Evolutionary conservation across 1,140 invertebrate species (phyloP), one percentile per base, ranked within the genome.

Genomic region (Cyrtorhinus lividipennis): DNA sequence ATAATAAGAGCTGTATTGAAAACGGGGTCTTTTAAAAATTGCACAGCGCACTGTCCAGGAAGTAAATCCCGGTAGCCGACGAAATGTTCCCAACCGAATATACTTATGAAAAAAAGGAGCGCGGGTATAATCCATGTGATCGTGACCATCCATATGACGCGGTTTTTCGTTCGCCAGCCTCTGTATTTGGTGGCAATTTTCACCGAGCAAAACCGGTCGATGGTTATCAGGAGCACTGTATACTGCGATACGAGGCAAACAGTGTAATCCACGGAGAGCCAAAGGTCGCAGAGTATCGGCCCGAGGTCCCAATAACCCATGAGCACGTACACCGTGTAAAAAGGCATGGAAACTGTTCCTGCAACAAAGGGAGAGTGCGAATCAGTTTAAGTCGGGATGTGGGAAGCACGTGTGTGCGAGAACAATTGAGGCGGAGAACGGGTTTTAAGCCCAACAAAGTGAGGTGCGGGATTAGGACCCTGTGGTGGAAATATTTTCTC

Each of bases 31-130:
- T 95, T 95, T 44, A 98, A 80, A 75, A 99, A 99, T 75, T 98
- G 95, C 1, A 98, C 96, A 44, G 92, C 88, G 73, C 96, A 99
- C 72, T 95, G 85, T 5, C 88, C 88, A 0, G 89, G 86, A 64
- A 82, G 76, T 20, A 97, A 76, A 69, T 95, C 90, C 62, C 93
- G 77, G 69, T 88, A 88, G 1, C 95, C 95, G 27, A 94, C 86
- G 70, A 98, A 98, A 72, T 95, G 91, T 72, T 98, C 95, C 95
- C 97, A 99, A 25, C 95, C 96, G 71, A 99, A 97, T 66, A 99
- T 98, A 61, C 92, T 94, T 61, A 94, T 94, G 73, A 99, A 99
- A 74, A 99, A 99, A 2, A 99, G 77, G 15, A 97, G 75, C 0
- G 92, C 88, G 2, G 97, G 96, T 63, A 99, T 88, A 27, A 98